Percentiles rank a stretch among this genome's conserved stretches.
Conservation (phyloP, 2,113 vertebrate genomes). For the Rostratula benghalensis region DNA sequence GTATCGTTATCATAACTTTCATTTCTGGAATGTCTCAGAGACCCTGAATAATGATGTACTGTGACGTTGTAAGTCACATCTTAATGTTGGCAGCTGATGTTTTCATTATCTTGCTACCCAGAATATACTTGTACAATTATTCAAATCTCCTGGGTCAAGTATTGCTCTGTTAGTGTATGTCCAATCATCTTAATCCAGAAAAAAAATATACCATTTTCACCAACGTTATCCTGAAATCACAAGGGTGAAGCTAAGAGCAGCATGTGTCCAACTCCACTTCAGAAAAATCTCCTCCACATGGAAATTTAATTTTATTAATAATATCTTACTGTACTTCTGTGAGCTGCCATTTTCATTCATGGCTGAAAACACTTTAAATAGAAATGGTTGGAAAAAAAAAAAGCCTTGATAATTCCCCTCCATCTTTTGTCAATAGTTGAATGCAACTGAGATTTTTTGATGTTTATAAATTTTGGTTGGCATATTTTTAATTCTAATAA, state of each 20-base stretch:
- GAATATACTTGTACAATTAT: background rate
- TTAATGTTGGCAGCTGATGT: background rate
- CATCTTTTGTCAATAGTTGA: background rate
- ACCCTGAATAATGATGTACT: background rate
- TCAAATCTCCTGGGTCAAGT: background rate
- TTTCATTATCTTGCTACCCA: background rate
- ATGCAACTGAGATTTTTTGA: background rate
- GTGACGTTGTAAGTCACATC: background rate
- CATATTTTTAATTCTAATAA: background rate
- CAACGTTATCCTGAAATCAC: background rate
- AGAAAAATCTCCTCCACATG: background rate
- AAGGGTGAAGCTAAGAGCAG: background rate
- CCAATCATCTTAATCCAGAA: background rate
- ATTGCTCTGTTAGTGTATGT: background rate
- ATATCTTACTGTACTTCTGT: background rate
- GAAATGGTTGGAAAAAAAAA: background rate
- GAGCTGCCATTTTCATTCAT: background rate
- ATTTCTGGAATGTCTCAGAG: background rate
- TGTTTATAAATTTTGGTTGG: background rate
- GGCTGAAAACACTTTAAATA: background rate
- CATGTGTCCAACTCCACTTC: background rate
- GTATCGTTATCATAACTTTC: background rate
- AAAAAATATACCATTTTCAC: background rate
- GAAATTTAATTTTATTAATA: background rate
- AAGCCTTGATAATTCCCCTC: background rate